Conservation (phyloP, 37 sponge, comb jelly and placozoan species). For the Beroe ovata region DNA sequence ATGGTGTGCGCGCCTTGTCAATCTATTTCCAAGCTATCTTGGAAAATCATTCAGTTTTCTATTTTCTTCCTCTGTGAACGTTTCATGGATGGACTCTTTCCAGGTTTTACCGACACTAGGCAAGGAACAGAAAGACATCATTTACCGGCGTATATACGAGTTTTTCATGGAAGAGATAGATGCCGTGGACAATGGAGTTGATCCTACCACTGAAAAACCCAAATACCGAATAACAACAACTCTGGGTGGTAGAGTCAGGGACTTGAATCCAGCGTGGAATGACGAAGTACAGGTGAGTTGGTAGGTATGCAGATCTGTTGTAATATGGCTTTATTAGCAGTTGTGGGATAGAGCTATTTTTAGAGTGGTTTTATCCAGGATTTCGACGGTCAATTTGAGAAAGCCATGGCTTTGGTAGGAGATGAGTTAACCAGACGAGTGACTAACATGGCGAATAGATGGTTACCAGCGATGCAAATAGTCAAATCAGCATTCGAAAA, state of each 20-base stretch:
- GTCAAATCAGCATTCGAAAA: constrained; percentile 73
- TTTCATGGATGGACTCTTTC: too few relatives aligned
- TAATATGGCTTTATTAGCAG: too few relatives aligned
- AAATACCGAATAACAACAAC: constrained; percentile 74
- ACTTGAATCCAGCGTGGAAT: constrained; percentile 86
- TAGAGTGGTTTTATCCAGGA: too few relatives aligned
- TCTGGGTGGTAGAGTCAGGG: constrained; percentile 71
- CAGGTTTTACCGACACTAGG: background rate
- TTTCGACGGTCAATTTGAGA: constrained; percentile 73
- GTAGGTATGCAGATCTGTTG: too few relatives aligned
- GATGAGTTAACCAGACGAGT: constrained; percentile 74
- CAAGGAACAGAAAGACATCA: background rate
- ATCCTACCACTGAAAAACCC: constrained; percentile 72
- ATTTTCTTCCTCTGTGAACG: too few relatives aligned
- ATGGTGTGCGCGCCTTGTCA: background rate
- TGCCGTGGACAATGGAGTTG: constrained; percentile 90
- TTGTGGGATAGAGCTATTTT: too few relatives aligned
- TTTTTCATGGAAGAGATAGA: constrained; percentile 91
- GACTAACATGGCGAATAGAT: constrained; percentile 35
- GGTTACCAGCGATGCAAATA: constrained; percentile 82
- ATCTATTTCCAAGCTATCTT: too few relatives aligned
- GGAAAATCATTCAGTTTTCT: too few relatives aligned
- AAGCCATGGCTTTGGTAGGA: constrained; percentile 83
- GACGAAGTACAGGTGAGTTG: constrained; percentile 54
- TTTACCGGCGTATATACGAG: constrained; percentile 69